phyloP scores from a whole-genome alignment of 2,797 vertebrate genomes.

The Cynodonichthys magdalenae region DNA sequence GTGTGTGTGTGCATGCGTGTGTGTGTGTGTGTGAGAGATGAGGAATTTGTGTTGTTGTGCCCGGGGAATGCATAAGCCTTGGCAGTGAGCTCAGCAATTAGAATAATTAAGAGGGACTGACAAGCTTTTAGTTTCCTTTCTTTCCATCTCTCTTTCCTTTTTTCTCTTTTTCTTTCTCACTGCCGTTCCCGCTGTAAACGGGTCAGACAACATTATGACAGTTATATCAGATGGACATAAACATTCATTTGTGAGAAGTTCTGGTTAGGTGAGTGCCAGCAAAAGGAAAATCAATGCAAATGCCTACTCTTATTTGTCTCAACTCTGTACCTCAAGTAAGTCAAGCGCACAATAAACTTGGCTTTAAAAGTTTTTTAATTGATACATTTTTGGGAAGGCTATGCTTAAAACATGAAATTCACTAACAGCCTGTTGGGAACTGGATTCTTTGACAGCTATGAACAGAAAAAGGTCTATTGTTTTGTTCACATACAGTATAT shows the following conservation, averaged over 20 bases:
- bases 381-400: conserved; percentile 10
- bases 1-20: conserved; percentile 27
- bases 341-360: neutral
- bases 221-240: conserved; percentile 49
- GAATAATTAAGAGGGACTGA: conserved; percentile 90
- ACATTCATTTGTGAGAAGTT: conserved; percentile 33
- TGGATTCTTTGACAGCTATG: conserved; percentile 20
- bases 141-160: conserved; percentile 27
- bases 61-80: conserved; percentile 87
- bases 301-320: conserved; percentile 14
- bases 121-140: conserved; percentile 70
- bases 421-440: too few species aligned
- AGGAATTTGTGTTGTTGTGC: conserved; percentile 69
- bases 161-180: conserved; percentile 9
- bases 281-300: conserved; percentile 33
- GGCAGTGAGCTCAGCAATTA: conserved; percentile 89
- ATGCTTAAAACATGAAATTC: too few species aligned
- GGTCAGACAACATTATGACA: conserved; percentile 53
- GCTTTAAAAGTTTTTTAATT: conserved; percentile 7
- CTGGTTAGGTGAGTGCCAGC: conserved; percentile 30
- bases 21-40: conserved; percentile 20
- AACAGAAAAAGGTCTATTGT: conserved; percentile 44
- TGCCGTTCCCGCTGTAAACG: conserved; percentile 47
- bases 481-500: conserved; percentile 20
- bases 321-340: conserved; percentile 5